These are phyloP conservation scores for Ptilorrhoa leucosticta DNA, from an alignment of 2,113 vertebrate genomes.

Conservation along the genomic window DNA sequence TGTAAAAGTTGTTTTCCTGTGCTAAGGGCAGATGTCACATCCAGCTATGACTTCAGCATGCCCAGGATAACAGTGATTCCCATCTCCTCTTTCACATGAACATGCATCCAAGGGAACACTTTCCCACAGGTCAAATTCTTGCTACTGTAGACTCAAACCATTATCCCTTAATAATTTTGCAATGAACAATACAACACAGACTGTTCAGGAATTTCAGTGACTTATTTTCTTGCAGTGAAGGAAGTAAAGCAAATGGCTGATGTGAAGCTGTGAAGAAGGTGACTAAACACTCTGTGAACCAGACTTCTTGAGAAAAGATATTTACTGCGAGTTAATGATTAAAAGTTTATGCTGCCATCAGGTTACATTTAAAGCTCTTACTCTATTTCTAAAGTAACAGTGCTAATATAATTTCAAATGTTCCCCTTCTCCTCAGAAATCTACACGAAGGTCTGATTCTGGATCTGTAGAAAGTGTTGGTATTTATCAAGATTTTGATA, in stretches of 20 bases:
- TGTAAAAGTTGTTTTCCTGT: neutral
- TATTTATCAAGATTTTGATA: constrained; percentile 89
- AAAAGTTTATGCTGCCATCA: neutral
- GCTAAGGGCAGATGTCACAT: neutral
- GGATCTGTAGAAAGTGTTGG: constrained; percentile 79
- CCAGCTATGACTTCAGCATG: neutral
- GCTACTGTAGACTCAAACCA: neutral
- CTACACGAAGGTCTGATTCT: constrained; percentile 81
- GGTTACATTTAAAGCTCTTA: neutral
- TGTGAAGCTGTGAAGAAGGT: neutral
- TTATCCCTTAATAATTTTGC: neutral
- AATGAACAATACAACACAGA: neutral
- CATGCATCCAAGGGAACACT: neutral
- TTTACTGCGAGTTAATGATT: neutral
- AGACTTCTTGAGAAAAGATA: neutral
- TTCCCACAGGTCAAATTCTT: neutral
- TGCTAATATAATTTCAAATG: neutral
- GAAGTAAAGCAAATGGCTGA: neutral
- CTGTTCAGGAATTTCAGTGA: neutral
- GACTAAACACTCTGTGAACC: neutral
- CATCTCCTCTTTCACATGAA: neutral
- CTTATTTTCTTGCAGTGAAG: neutral
- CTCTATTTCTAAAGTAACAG: neutral
- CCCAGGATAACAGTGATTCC: neutral
- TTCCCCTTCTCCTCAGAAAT: constrained; percentile 73